Evolutionary conservation across 2,797 vertebrate genomes (phyloP), one percentile per base, ranked within the genome.

Genomic region (Urophycis tenuis): DNA sequence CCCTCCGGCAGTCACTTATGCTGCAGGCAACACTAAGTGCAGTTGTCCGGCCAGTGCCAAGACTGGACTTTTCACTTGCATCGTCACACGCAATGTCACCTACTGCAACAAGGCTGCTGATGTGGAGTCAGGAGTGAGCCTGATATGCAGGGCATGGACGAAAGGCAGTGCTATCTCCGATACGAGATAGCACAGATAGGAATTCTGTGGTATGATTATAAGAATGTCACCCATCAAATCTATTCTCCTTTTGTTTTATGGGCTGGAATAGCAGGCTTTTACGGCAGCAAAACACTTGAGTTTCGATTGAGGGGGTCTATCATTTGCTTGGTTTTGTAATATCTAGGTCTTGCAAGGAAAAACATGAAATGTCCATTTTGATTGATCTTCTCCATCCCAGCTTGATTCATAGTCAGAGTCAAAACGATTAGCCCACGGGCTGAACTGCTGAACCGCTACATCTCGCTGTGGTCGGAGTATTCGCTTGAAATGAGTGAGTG

Each of bases 21-120:
- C n/a, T 15, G 31, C 34, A 49, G 14, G 14, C 77, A 75, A 39
- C 67, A 41, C 45, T 74, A 73, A 76, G 77, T 53, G 77, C 5
- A 76, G 29, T 67, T 81, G 60, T 74, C 8, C 31, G 1, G 1
- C 22, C 0, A 14, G 29, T 77, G 71, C 45, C 78, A 79, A 75
- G 33, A 53, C 39, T 15, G 12, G 6, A 6, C 29, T 75, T 7
- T 81, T 25, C 30, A 12, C 67, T 79, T 30, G 34, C 30, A 33
- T 74, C 41, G 29, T 75, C 3, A 75, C 71, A 75, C 11, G 45
- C 25, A 8, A 25, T 45, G 30, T 1, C 29, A 35, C 36, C 30
- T 30, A 10, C 14, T 70, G 60, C 30, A n/a, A 74, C 30, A 64
- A 19, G 69, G 17, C 67, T 71, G 32, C 30, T 71, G 60, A 67